phyloP scores from a whole-genome alignment of 2,113 vertebrate species.

The Sander vitreus region DNA sequence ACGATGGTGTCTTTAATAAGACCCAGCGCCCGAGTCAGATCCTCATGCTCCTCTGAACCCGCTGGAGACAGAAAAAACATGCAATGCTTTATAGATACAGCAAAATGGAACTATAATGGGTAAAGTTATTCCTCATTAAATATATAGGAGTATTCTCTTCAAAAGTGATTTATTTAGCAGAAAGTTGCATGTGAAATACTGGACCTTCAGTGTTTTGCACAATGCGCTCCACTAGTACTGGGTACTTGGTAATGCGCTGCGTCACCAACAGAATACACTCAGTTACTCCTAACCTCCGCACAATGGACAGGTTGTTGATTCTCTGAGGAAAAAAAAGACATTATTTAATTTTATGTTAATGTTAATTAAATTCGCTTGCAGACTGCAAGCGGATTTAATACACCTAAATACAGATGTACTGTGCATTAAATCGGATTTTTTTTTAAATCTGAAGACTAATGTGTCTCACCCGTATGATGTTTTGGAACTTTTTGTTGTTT shows the following conservation, averaged over 20 bases:
- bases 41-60: constrained; percentile 88
- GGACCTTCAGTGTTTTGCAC: constrained; percentile 94
- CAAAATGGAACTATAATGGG: background rate
- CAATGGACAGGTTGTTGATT: constrained; percentile 90
- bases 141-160: background rate
- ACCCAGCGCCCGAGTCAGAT: constrained; percentile 87
- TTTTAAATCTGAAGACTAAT: background rate
- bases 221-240: constrained; percentile 92
- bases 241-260: constrained; percentile 97
- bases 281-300: constrained; percentile 91
- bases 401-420: background rate
- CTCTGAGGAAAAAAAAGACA: constrained; percentile 82
- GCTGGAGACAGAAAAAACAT: constrained; percentile 70
- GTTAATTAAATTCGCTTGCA: too few species aligned
- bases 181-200: background rate
- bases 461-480: constrained; percentile 90
- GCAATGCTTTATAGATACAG: background rate
- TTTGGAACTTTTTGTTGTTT: constrained; percentile 96
- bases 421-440: background rate
- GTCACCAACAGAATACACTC: constrained; percentile 96
- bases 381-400: background rate
- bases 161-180: background rate
- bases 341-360: background rate
- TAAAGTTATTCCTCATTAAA: background rate
- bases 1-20: constrained; percentile 91